phyloP scores from a whole-genome alignment of 2,888 invertebrate species.

The Calliphora vomitoria region DNA sequence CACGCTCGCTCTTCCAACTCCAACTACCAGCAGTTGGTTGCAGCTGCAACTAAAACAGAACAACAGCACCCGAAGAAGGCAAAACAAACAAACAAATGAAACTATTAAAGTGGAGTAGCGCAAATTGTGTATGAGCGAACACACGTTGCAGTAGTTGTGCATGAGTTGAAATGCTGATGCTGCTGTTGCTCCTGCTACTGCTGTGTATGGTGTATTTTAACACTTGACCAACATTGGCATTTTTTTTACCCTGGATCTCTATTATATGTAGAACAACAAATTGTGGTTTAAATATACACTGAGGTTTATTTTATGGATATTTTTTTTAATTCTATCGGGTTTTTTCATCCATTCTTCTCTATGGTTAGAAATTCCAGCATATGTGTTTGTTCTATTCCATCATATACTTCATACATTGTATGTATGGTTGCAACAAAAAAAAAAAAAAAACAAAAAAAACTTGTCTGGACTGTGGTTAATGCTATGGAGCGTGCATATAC shows the following conservation, averaged over 20 bases:
- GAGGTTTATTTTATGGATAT: conserved; percentile 45
- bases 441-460: conserved; percentile 36
- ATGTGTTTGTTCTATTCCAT: conserved; percentile 35
- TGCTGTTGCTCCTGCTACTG: conserved; percentile 5
- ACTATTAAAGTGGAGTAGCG: conserved; percentile 55
- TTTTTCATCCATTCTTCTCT: not conserved
- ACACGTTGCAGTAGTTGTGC: conserved; percentile 3
- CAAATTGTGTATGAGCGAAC: conserved; percentile 38
- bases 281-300: conserved; percentile 64
- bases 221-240: conserved; percentile 67
- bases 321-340: not conserved
- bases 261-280: conserved; percentile 65
- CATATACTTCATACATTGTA: not conserved
- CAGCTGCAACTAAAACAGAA: conserved; percentile 22
- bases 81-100: conserved; percentile 38
- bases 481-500: conserved; percentile 5
- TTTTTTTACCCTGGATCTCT: conserved; percentile 33
- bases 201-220: conserved; percentile 50
- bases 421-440: not conserved
- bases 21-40: not conserved
- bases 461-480: conserved; percentile 71
- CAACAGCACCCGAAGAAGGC: not conserved
- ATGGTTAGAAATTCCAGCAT: conserved; percentile 28
- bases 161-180: conserved; percentile 41
- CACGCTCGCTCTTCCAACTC: not conserved